Percentiles rank a stretch among this genome's conserved stretches.
Evolutionary conservation across 35 echinoderm and acorn worm genomes (phyloP).

Genomic region (Ophiothrix spiculata): DNA sequence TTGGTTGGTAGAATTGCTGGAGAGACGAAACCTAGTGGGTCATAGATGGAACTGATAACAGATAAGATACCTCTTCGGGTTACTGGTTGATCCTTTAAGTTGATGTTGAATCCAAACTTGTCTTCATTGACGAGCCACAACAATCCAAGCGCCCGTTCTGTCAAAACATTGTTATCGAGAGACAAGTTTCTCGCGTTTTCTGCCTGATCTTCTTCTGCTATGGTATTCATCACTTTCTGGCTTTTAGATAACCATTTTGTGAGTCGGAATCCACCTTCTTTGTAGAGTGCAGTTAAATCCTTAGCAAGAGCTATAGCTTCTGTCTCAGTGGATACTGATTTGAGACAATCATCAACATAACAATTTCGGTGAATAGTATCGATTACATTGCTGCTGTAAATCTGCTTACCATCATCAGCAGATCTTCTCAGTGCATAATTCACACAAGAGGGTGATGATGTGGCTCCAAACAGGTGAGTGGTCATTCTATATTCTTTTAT

Average conservation of each 20-base stretch:
- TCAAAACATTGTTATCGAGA: constrained; percentile 19
- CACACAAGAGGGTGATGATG: constrained; percentile 43
- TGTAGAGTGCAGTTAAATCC: constrained; percentile 27
- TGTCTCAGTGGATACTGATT: constrained; percentile 24
- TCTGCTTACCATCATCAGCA: constrained; percentile 26
- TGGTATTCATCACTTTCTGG: constrained; percentile 25
- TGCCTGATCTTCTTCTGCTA: constrained; percentile 37
- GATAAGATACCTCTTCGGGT: constrained; percentile 45
- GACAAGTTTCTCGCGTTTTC: constrained; percentile 16
- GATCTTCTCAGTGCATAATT: constrained; percentile 42
- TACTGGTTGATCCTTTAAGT: constrained; percentile 1
- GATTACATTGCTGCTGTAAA: constrained; percentile 16
- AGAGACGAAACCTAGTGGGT: constrained; percentile 47
- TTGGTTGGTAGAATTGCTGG: constrained; percentile 34
- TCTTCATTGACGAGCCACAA: constrained; percentile 45
- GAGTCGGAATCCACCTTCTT: constrained; percentile 54
- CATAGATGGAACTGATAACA: constrained; percentile 37
- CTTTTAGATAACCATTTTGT: constrained; percentile 53
- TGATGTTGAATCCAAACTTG: constrained; percentile 36
- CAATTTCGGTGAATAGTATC: constrained; percentile 37
- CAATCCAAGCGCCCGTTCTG: constrained; percentile 28
- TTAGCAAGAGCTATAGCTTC: constrained; percentile 27
- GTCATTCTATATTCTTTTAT: constrained; percentile 50
- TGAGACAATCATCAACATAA: constrained; percentile 66
- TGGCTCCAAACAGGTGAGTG: constrained; percentile 19